Evolutionary conservation across 2,888 invertebrate species (phyloP).

Genomic region (Drosophila percnosoma): DNA sequence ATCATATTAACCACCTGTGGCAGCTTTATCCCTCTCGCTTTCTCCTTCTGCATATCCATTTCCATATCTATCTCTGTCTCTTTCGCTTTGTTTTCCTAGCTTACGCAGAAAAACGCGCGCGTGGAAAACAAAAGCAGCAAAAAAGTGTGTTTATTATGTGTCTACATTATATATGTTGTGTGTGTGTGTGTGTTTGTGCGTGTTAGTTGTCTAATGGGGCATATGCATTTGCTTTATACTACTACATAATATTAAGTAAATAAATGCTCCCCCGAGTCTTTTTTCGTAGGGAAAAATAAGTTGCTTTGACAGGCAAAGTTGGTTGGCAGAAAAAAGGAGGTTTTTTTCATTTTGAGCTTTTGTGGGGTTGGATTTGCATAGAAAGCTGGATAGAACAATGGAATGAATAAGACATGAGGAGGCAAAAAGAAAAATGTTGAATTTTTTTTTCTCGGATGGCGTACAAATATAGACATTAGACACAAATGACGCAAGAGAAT

Average conservation of each 20-base stretch:
- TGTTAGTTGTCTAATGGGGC: slow-evolving; percentile 67
- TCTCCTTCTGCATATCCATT: background rate
- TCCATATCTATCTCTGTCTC: background rate
- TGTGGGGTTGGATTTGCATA: slow-evolving; percentile 21
- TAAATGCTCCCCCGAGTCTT: slow-evolving; percentile 51
- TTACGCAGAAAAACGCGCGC: slow-evolving; percentile 26
- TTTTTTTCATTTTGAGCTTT: slow-evolving; percentile 8
- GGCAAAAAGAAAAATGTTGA: slow-evolving; percentile 21
- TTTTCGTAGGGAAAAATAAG: slow-evolving; percentile 54
- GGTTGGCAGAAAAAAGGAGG: slow-evolving; percentile 22
- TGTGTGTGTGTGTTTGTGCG: slow-evolving; percentile 14
- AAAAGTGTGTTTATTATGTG: slow-evolving; percentile 61
- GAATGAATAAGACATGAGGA: slow-evolving; percentile 61
- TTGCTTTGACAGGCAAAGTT: slow-evolving; percentile 55
- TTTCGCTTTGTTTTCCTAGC: slow-evolving; percentile 5
- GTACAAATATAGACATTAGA: slow-evolving; percentile 37
- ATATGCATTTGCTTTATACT: slow-evolving; percentile 67
- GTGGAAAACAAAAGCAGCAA: slow-evolving; percentile 33
- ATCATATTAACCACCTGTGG: slow-evolving; percentile 77
- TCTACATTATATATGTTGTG: slow-evolving; percentile 16
- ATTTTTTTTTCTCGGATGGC: slow-evolving; percentile 15
- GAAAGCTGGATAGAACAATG: slow-evolving; percentile 39
- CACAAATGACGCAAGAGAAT: slow-evolving; percentile 18
- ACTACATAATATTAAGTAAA: slow-evolving; percentile 69
- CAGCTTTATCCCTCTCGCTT: slow-evolving; percentile 11